Evolutionary conservation across 2,888 invertebrate species (phyloP).

Genomic region (Rotaria macrura): DNA sequence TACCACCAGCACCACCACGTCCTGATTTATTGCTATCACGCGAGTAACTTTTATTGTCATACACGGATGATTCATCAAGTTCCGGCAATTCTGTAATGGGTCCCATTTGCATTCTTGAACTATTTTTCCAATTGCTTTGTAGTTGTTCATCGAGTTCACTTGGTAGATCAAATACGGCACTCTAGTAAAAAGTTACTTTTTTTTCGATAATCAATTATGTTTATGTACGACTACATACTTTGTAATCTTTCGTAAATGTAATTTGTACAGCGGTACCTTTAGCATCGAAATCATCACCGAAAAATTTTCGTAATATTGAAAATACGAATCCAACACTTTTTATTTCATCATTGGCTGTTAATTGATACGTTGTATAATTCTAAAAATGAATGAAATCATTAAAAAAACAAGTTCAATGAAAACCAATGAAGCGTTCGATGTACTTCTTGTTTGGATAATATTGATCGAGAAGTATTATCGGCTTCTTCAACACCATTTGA

Average conservation of each 20-base stretch:
- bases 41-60: background rate
- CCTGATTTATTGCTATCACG: background rate
- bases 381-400: background rate
- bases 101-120: constrained; percentile 39
- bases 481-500: constrained; percentile 42
- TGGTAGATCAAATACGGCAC: constrained; percentile 43
- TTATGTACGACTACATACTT: background rate
- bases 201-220: background rate
- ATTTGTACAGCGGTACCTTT: constrained; percentile 19
- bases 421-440: constrained; percentile 13
- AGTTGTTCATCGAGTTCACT: constrained; percentile 37
- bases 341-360: constrained; percentile 26
- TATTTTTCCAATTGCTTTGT: constrained; percentile 39
- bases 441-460: constrained; percentile 41
- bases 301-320: constrained; percentile 20
- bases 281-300: constrained; percentile 30
- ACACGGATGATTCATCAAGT: constrained; percentile 36
- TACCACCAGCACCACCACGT: constrained; percentile 26
- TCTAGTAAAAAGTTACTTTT: constrained; percentile 35
- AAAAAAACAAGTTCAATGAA: background rate
- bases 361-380: constrained; percentile 30
- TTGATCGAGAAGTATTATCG: constrained; percentile 39
- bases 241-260: constrained; percentile 27
- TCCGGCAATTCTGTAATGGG: constrained; percentile 42
- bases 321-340: constrained; percentile 26